These are phyloP conservation scores for Epinotia nisella DNA, from an alignment of 2,888 invertebrate species.

Conservation along the genomic window DNA sequence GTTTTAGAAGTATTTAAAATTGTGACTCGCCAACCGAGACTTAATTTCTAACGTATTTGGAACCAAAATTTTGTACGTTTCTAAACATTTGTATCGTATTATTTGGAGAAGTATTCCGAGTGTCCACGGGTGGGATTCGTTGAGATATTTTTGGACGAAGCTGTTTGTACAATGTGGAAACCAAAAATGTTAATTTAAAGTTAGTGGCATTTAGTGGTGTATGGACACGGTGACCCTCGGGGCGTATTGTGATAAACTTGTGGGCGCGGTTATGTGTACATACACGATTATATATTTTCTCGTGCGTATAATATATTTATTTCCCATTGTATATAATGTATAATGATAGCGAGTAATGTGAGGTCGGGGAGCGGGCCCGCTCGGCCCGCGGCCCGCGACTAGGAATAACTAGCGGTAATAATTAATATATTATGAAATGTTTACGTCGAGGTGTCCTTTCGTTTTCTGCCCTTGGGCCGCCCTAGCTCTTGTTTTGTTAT, in stretches of 20 bases:
- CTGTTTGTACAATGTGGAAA: slow-evolving; percentile 74
- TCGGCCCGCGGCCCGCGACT: slow-evolving; percentile 43
- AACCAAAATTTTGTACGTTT: slow-evolving; percentile 63
- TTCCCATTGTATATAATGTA: slow-evolving; percentile 83
- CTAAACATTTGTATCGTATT: slow-evolving; percentile 47
- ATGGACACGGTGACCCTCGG: slow-evolving; percentile 22
- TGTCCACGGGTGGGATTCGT: slow-evolving; percentile 35
- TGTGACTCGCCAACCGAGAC: slow-evolving; percentile 49
- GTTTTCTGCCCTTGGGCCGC: slow-evolving; percentile 34
- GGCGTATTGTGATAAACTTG: slow-evolving; percentile 66
- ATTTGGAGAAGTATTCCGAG: slow-evolving; percentile 23
- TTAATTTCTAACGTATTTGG: slow-evolving; percentile 56
- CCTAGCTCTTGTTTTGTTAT: slow-evolving; percentile 80
- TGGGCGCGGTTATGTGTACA: slow-evolving; percentile 71
- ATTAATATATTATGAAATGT: slow-evolving; percentile 76
- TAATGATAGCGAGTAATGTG: slow-evolving; percentile 58
- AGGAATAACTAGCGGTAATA: slow-evolving; percentile 62
- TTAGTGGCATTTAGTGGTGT: slow-evolving; percentile 61
- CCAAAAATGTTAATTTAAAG: slow-evolving; percentile 71
- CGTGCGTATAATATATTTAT: slow-evolving; percentile 79
- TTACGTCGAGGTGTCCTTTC: slow-evolving; percentile 63
- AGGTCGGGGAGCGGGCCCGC: slow-evolving; percentile 50
- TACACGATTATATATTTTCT: slow-evolving; percentile 74
- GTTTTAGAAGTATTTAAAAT: slow-evolving; percentile 56
- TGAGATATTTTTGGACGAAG: slow-evolving; percentile 70